Conservation (phyloP, 2,797 vertebrate species). For the Chloroceryle inda region DNA sequence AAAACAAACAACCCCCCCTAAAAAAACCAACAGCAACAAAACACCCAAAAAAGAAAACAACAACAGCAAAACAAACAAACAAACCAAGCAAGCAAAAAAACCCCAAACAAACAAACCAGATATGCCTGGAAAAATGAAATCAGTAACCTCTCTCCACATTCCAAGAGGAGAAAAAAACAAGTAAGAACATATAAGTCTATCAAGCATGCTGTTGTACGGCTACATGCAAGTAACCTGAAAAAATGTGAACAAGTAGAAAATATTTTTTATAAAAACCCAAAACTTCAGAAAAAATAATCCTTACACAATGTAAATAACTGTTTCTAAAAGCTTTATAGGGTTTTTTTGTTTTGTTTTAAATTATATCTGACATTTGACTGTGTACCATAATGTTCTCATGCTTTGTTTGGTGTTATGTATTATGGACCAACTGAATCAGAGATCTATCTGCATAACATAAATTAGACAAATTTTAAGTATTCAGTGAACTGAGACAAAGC, state of each 20-base stretch:
- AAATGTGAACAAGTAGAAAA: background rate
- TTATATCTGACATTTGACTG: background rate
- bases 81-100: no score
- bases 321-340: background rate
- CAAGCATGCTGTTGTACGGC: background rate
- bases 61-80: no score
- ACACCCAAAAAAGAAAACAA: no score
- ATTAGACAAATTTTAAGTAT: background rate
- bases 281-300: background rate
- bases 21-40: no score
- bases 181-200: background rate
- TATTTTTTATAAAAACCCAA: rapidly evolving
- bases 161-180: background rate
- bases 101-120: background rate
- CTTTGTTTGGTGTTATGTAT: background rate
- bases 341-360: background rate
- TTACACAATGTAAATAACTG: background rate
- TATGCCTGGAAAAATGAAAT: background rate
- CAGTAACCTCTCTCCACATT: background rate
- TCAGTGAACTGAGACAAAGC: background rate
- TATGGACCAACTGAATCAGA: background rate
- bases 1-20: no score
- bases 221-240: background rate
- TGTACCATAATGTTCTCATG: background rate
- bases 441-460: background rate